Percentiles rank a stretch among this genome's conserved stretches.
Evolutionary conservation across 2,888 invertebrate genomes (phyloP).

Genomic region (Acleris sparsana): DNA sequence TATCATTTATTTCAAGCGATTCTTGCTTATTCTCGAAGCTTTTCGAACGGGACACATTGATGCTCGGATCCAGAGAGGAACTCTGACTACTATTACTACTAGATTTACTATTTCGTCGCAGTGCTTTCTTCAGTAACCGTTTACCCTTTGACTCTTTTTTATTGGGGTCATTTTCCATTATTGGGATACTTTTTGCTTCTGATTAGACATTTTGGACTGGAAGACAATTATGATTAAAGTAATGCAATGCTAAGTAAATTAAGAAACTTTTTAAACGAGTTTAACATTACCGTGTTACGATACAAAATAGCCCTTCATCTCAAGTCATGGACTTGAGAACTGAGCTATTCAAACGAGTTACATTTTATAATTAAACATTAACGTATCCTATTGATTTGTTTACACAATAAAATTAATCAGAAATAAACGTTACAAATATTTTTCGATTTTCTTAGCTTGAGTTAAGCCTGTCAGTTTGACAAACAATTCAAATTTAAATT

Average conservation of each 20-base stretch:
- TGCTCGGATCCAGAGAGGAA: slow-evolving; percentile 54
- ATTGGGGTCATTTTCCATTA: slow-evolving; percentile 80
- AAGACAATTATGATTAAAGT: slow-evolving; percentile 42
- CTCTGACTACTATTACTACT: slow-evolving; percentile 61
- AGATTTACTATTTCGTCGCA: slow-evolving; percentile 71
- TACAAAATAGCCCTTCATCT: slow-evolving; percentile 62
- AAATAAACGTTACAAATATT: slow-evolving; percentile 46
- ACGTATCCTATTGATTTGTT: slow-evolving; percentile 31
- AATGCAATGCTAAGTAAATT: not conserved
- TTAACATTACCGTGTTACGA: slow-evolving; percentile 45
- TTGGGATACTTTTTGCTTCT: slow-evolving; percentile 54
- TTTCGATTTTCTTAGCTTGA: slow-evolving; percentile 44
- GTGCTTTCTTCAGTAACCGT: slow-evolving; percentile 73
- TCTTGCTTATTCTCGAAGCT: slow-evolving; percentile 64
- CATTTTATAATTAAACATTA: slow-evolving; percentile 56
- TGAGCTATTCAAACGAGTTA: slow-evolving; percentile 51
- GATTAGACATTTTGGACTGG: slow-evolving; percentile 70
- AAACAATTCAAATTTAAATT: slow-evolving; percentile 49
- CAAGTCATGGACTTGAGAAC: slow-evolving; percentile 58
- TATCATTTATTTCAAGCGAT: slow-evolving; percentile 59
- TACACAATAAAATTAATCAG: slow-evolving; percentile 47
- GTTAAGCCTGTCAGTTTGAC: slow-evolving; percentile 50
- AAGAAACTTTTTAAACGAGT: not conserved
- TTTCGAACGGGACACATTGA: slow-evolving; percentile 62
- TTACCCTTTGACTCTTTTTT: slow-evolving; percentile 79